Percentiles rank a stretch among this genome's conserved stretches.
Evolutionary conservation across 2,113 vertebrate genomes (phyloP).

Genomic region (Hoplias malabaricus): DNA sequence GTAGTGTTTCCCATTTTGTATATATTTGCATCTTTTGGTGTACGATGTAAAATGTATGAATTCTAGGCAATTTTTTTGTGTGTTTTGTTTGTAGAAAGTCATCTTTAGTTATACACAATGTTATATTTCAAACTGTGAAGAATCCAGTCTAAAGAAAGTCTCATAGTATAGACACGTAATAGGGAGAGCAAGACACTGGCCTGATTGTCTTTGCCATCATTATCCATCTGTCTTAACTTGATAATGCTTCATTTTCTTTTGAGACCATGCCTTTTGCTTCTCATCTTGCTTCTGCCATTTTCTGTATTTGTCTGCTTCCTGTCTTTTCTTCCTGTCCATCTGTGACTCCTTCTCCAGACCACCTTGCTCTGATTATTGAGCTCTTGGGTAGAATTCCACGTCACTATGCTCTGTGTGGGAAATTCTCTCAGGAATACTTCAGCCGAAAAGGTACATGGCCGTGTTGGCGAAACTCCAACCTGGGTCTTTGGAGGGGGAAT

Average conservation of each 20-base stretch:
- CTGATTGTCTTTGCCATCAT: neutral
- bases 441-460: slow-evolving; percentile 89
- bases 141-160: neutral
- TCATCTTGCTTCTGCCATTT: slow-evolving; percentile 12
- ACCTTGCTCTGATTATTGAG: slow-evolving; percentile 82
- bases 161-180: neutral
- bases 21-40: too few species aligned
- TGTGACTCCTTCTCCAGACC: slow-evolving; percentile 69
- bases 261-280: neutral
- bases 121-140: too few species aligned
- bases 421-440: slow-evolving; percentile 99
- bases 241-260: neutral
- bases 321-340: slow-evolving; percentile 23
- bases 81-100: too few species aligned
- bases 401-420: slow-evolving; percentile 91
- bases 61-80: too few species aligned
- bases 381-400: slow-evolving; percentile 94
- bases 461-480: slow-evolving; percentile 54
- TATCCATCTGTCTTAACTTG: neutral
- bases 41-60: too few species aligned
- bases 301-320: slow-evolving; percentile 4
- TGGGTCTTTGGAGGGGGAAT: slow-evolving; percentile 48
- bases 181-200: neutral
- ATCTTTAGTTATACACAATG: too few species aligned
- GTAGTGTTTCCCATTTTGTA: too few species aligned